A percentile compares a stretch with the other conserved stretches of the same genome.
phyloP scores from a whole-genome alignment of 2,888 invertebrate species.

The Eupithecia inturbata region DNA sequence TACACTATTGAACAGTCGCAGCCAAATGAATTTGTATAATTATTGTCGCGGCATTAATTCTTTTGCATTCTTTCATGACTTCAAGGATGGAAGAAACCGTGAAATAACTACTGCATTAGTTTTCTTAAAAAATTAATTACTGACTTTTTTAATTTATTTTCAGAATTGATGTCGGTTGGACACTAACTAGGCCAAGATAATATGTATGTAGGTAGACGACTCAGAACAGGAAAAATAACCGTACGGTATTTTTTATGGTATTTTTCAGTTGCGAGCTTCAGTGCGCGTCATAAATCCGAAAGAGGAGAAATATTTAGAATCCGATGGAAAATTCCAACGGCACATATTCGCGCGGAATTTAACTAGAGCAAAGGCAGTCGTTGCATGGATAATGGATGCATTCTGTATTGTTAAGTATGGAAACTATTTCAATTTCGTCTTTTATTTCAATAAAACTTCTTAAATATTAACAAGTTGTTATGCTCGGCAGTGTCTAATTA shows the following conservation, averaged over 20 bases:
- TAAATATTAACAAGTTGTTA: background rate
- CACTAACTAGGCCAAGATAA: too few relatives aligned
- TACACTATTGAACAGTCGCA: background rate
- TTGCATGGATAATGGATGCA: constrained; percentile 90
- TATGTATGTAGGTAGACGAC: too few relatives aligned
- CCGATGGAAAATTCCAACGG: constrained; percentile 95
- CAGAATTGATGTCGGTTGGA: background rate
- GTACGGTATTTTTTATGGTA: background rate
- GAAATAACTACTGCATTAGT: too few relatives aligned
- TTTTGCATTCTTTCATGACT: background rate
- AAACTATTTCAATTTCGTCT: background rate
- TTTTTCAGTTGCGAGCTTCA: constrained; percentile 86
- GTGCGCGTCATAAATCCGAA: constrained; percentile 95
- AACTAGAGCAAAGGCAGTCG: constrained; percentile 92
- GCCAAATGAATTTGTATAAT: background rate
- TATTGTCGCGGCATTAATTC: background rate
- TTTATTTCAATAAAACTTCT: background rate
- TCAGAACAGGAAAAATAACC: background rate
- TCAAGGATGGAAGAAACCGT: too few relatives aligned
- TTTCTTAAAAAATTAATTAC: too few relatives aligned
- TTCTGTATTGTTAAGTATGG: constrained; percentile 92
- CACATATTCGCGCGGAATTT: constrained; percentile 95
- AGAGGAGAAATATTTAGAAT: constrained; percentile 94
- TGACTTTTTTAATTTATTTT: background rate
- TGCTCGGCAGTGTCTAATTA: too few relatives aligned